Evolutionary conservation across 2,113 vertebrate species (phyloP).

Genomic region (Syrrhaptes paradoxus): DNA sequence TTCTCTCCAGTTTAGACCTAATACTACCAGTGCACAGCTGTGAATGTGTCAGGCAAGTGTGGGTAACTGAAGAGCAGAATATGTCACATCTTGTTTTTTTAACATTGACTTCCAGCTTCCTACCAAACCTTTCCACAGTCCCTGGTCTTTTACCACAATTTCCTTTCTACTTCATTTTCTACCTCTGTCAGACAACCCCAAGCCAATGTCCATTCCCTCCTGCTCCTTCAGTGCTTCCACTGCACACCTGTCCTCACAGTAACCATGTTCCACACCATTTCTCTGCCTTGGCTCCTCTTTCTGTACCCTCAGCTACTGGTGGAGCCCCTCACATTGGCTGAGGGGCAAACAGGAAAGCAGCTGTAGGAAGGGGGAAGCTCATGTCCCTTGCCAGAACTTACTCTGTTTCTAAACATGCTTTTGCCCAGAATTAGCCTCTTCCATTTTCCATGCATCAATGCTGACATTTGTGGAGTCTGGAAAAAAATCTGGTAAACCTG

Average conservation of each 20-base stretch:
- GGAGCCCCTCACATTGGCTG: neutral
- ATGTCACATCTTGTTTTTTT: neutral
- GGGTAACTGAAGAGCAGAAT: neutral
- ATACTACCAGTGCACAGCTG: neutral
- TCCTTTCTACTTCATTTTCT: neutral
- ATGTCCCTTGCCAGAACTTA: rapidly evolving
- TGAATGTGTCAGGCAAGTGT: neutral
- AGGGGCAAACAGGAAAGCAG: neutral
- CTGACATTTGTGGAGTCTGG: neutral
- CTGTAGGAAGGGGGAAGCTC: neutral
- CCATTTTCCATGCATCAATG: neutral
- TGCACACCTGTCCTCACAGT: neutral
- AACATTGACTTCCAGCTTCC: neutral
- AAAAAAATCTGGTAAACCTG: neutral
- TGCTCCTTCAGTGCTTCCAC: neutral
- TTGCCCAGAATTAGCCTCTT: neutral
- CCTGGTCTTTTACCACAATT: neutral
- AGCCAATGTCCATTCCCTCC: neutral
- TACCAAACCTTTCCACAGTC: neutral
- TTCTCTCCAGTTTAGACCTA: neutral
- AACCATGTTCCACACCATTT: neutral
- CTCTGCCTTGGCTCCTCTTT: neutral
- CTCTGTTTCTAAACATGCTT: neutral
- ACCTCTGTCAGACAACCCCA: neutral
- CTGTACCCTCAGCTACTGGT: neutral